phyloP scores from a whole-genome alignment of 2,113 vertebrate genomes.

The Coptodon bakossiorum region DNA sequence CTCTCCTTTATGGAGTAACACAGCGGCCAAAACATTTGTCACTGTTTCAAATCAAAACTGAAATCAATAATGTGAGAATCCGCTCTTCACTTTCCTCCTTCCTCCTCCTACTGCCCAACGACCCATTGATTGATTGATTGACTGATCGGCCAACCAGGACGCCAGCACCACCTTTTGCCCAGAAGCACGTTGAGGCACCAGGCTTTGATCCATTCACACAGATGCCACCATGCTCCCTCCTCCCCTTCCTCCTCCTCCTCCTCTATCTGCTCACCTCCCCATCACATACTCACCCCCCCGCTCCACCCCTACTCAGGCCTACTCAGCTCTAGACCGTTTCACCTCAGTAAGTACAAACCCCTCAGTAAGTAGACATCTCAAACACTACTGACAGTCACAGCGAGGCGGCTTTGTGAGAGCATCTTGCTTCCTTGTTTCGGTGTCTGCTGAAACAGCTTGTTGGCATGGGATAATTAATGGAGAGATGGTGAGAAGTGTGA shows the following conservation, averaged over 20 bases:
- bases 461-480: neutral
- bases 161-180: constrained; percentile 73
- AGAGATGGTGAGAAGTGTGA: neutral
- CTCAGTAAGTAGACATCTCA: constrained; percentile 68
- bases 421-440: constrained; percentile 21
- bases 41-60: constrained; percentile 56
- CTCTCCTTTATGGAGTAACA: constrained; percentile 15
- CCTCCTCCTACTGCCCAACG: constrained; percentile 37
- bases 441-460: constrained; percentile 29
- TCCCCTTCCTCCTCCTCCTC: constrained; percentile 39
- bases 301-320: constrained; percentile 64
- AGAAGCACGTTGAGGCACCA: constrained; percentile 77
- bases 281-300: constrained; percentile 68
- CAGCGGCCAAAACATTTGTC: constrained; percentile 52
- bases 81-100: constrained; percentile 64
- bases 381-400: constrained; percentile 27
- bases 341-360: constrained; percentile 74
- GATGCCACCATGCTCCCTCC: constrained; percentile 64
- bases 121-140: constrained; percentile 53
- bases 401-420: constrained; percentile 34
- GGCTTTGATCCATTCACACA: constrained; percentile 76
- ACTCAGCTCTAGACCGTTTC: constrained; percentile 64
- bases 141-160: constrained; percentile 63
- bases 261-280: constrained; percentile 66
- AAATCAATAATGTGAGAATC: constrained; percentile 57